These are phyloP conservation scores for Lymantria dispar DNA, from an alignment of 2,888 invertebrate genomes.

Conservation along the genomic window DNA sequence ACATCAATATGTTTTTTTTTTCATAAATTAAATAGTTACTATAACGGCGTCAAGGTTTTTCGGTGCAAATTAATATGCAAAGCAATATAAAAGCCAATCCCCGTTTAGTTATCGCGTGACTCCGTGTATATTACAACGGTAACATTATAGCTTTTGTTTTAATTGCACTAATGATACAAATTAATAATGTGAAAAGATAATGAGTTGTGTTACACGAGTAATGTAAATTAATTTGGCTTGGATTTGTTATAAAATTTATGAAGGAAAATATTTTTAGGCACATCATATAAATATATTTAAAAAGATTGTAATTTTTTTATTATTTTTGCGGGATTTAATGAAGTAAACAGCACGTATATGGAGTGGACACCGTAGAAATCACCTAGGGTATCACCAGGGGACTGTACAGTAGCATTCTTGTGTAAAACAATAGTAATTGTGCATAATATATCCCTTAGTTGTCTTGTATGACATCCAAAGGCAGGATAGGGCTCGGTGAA, in stretches of 20 bases:
- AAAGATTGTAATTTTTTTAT: too few relatives aligned
- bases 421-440: too few relatives aligned
- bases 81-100: conserved; percentile 40
- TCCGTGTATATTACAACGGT: conserved; percentile 32
- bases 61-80: conserved; percentile 25
- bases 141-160: conserved; percentile 45
- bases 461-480: too few relatives aligned
- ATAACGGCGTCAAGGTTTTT: conserved; percentile 13
- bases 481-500: too few relatives aligned
- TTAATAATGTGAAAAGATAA: conserved; percentile 50
- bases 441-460: too few relatives aligned
- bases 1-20: background rate
- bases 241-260: conserved; percentile 18
- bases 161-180: conserved; percentile 49
- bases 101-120: conserved; percentile 47
- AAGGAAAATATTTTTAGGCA: too few relatives aligned
- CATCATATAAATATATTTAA: too few relatives aligned
- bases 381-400: too few relatives aligned
- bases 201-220: conserved; percentile 40
- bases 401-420: too few relatives aligned
- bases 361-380: too few relatives aligned
- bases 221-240: conserved; percentile 34
- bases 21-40: conserved; percentile 22
- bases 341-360: too few relatives aligned
- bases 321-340: too few relatives aligned